phyloP scores from a whole-genome alignment of 2,888 invertebrate species.

The Xylophagus ater region DNA sequence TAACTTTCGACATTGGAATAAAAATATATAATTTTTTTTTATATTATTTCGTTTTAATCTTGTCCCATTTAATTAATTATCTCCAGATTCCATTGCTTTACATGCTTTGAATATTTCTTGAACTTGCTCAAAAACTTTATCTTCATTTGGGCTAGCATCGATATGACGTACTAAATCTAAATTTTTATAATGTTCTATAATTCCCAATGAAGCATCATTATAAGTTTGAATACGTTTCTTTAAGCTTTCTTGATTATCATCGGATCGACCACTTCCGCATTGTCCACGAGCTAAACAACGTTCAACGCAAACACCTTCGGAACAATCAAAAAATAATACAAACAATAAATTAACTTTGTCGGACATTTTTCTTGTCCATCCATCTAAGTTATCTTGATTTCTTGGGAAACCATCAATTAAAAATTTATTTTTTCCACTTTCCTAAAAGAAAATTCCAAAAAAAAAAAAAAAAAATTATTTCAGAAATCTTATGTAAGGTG shows the following conservation, averaged over 20 bases:
- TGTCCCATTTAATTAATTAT: too few species aligned
- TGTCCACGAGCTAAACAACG: constrained; percentile 81
- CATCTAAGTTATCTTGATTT: constrained; percentile 90
- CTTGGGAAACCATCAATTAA: constrained; percentile 97
- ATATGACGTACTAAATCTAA: constrained; percentile 61
- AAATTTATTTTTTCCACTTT: constrained; percentile 59
- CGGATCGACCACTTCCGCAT: constrained; percentile 80
- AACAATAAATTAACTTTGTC: constrained; percentile 74
- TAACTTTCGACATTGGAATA: too few species aligned
- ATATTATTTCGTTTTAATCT: too few species aligned
- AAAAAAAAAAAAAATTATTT: not conserved
- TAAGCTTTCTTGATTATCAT: constrained; percentile 85
- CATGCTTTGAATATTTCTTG: constrained; percentile 40
- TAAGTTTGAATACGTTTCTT: constrained; percentile 82
- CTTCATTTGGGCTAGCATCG: constrained; percentile 55
- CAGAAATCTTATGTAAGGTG: not conserved
- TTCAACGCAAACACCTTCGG: constrained; percentile 67
- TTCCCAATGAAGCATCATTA: constrained; percentile 75
- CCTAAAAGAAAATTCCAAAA: constrained; percentile 26
- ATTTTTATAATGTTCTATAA: constrained; percentile 69
- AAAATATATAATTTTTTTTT: too few species aligned
- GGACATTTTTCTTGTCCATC: constrained; percentile 80
- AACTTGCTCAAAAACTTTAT: constrained; percentile 54
- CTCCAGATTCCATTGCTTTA: not conserved
- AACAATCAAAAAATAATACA: constrained; percentile 87